Evolutionary conservation across 2,797 vertebrate genomes (phyloP), one percentile per base, ranked within the genome.

Genomic region (Ara ararauna): DNA sequence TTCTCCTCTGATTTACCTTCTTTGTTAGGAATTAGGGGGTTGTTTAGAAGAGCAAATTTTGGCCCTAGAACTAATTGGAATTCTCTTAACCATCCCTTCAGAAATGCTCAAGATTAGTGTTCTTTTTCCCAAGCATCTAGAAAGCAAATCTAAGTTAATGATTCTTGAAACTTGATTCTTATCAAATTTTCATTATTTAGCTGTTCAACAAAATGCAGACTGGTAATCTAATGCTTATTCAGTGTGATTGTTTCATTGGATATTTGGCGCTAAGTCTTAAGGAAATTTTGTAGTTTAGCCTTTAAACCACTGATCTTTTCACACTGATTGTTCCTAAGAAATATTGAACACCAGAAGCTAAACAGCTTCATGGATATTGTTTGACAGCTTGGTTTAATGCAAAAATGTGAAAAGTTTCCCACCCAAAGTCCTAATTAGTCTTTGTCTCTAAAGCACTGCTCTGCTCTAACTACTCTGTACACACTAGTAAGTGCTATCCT

Each of bases 131-230:
- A 58, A 91, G 44, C 19, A 66, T 60, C 53, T 68, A 85, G 85
- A 67, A 94, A 90, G 45, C 42, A 95, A 88, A 89, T 77, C n/a
- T 60, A 44, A 40, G 22, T 40, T 91, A 84, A 87, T 42, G 73
- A 85, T 86, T 85, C 51, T 50, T 91, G 67, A 95, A 97, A 85
- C 13, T 78, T 44, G 18, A 9, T 44, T 95, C 90, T 97, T 97
- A 97, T 94, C 96, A 94, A 96, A 92, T 96, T 93, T 97, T 97
- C 93, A 87, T 96, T 97, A 97, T 96, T 92, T 96, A 94, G 71
- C 91, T 96, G 60, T 91, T 93, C 74, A 90, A 89, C 76, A 93
- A 91, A 90, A 90, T 50, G 13, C 30, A 81, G 50, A 89, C 86
- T 87, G 64, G 86, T 87, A 96, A 95, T 36, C 21, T 84, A 73